Percentiles rank a stretch among this genome's conserved stretches.
These are phyloP conservation scores for Zoroaster sp. DNA, from an alignment of 53 echinoderm and acorn worm genomes.

Conservation along the genomic window DNA sequence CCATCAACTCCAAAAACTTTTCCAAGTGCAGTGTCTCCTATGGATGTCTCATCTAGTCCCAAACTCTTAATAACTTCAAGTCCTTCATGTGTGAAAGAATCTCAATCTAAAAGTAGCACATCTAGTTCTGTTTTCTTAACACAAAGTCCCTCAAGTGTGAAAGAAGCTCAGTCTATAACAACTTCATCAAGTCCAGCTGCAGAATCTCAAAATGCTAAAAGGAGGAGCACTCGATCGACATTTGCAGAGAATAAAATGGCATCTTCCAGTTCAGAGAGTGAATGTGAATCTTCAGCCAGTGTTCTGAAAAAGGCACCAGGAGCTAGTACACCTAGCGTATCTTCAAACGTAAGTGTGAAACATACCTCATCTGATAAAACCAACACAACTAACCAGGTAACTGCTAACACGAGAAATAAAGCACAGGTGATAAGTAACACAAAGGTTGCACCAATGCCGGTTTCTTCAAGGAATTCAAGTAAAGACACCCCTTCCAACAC, in stretches of 20 bases:
- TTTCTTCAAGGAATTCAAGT: too few relatives aligned
- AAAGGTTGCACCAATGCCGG: too few relatives aligned
- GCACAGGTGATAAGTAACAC: too few relatives aligned
- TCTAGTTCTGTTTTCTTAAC: neutral
- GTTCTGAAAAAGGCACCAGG: neutral
- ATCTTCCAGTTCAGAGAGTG: neutral
- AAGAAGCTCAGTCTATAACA: neutral
- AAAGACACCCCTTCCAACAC: too few relatives aligned
- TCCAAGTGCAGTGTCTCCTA: neutral
- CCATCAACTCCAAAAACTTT: neutral
- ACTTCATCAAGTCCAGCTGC: neutral
- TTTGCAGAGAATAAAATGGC: neutral
- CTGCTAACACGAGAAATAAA: neutral
- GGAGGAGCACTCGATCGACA: neutral
- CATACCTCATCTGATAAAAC: neutral
- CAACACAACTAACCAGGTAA: neutral
- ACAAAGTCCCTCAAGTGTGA: neutral
- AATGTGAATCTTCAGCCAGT: neutral
- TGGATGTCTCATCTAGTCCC: neutral
- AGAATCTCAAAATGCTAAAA: neutral
- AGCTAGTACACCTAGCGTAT: neutral
- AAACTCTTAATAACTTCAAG: neutral
- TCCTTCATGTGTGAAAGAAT: neutral
- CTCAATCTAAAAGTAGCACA: neutral
- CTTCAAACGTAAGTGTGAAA: neutral